Evolutionary conservation across 2,113 vertebrate species (phyloP).

Genomic region (Sceloporus undulatus): DNA sequence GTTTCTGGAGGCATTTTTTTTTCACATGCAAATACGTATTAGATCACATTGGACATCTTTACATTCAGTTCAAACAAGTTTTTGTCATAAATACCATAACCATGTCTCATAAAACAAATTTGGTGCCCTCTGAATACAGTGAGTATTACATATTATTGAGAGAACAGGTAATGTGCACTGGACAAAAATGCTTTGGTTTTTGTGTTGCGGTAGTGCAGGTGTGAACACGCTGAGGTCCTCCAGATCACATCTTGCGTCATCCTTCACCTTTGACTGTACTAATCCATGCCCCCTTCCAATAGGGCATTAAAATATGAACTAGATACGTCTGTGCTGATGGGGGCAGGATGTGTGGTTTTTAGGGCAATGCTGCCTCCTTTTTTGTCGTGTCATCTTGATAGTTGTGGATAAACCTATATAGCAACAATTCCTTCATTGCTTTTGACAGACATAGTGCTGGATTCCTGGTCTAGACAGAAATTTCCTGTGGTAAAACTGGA

Average conservation of each 20-base stretch:
- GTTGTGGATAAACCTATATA: not conserved
- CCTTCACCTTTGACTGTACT: too few species aligned
- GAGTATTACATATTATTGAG: not conserved
- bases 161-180: not conserved
- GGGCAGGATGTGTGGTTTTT: too few species aligned
- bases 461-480: too few species aligned
- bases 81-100: not conserved
- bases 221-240: too few species aligned
- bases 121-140: not conserved
- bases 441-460: not conserved
- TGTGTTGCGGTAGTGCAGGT: not conserved
- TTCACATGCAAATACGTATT: not conserved
- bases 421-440: accelerated
- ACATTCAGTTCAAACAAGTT: not conserved
- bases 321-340: not conserved
- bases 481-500: too few species aligned
- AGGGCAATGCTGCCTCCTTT: not conserved
- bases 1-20: not conserved
- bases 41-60: not conserved
- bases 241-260: too few species aligned
- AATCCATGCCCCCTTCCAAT: too few species aligned
- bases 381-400: not conserved
- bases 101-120: not conserved
- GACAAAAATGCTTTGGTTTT: not conserved
- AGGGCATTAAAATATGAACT: not conserved